Evolutionary conservation across 92 coral and sea anemone species (phyloP).

Genomic region (Zoanthus sansibaricus): DNA sequence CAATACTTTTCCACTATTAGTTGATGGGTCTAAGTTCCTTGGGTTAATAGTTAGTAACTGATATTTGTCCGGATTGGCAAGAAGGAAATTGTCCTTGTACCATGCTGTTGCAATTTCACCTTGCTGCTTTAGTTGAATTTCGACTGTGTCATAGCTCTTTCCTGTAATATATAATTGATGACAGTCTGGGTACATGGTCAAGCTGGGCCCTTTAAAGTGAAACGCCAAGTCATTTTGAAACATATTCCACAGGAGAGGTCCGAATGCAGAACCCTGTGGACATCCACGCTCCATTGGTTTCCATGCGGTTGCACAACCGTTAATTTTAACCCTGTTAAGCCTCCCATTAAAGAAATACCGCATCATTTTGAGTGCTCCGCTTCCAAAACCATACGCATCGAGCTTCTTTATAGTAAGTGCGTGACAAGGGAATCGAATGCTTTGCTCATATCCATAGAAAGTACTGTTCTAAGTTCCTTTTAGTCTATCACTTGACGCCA

Average conservation of each 20-base stretch:
- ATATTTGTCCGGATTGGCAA: not conserved
- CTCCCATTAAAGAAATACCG: not conserved
- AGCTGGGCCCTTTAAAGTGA: not conserved
- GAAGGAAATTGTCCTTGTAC: not conserved
- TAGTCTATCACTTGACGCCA: conserved; percentile 56
- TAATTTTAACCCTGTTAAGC: not conserved
- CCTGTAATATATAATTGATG: conserved; percentile 22
- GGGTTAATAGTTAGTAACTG: not conserved
- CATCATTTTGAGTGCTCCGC: not conserved
- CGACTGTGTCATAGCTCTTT: not conserved
- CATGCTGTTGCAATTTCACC: not conserved
- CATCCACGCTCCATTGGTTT: conserved; percentile 12
- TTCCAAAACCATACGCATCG: conserved; percentile 43
- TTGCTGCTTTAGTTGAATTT: not conserved
- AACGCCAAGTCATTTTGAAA: not conserved
- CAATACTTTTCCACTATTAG: not conserved
- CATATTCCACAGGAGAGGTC: too few relatives aligned
- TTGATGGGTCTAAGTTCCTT: not conserved
- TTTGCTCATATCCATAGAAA: conserved; percentile 65
- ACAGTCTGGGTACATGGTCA: conserved; percentile 24
- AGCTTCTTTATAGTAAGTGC: conserved; percentile 45
- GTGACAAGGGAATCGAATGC: conserved; percentile 53
- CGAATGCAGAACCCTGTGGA: not conserved
- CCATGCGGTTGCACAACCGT: conserved; percentile 1
- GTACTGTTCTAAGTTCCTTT: conserved; percentile 48